These are phyloP conservation scores for Uloborus diversus DNA, from an alignment of 1,140 invertebrate species.

Conservation along the genomic window DNA sequence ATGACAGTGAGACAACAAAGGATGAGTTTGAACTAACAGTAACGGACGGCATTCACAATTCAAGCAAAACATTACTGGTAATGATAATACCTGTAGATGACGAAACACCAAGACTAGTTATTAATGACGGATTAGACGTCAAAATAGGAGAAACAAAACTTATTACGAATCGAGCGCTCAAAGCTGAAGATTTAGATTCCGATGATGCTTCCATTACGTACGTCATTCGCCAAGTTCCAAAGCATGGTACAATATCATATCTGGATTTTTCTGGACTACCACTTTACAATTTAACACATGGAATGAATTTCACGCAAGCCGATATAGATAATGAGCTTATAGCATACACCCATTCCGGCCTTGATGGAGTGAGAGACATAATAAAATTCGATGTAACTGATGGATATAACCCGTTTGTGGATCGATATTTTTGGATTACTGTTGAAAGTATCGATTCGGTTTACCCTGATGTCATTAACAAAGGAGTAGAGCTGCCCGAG, in stretches of 20 bases:
- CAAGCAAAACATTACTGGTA: constrained; percentile 63
- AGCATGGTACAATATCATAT: constrained; percentile 62
- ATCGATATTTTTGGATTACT: constrained; percentile 65
- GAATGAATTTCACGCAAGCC: constrained; percentile 65
- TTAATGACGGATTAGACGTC: constrained; percentile 66
- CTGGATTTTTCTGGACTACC: constrained; percentile 47
- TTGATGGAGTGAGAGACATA: constrained; percentile 64
- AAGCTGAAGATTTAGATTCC: constrained; percentile 66
- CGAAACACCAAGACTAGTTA: constrained; percentile 65
- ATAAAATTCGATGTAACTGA: constrained; percentile 68
- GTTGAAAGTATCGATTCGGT: constrained; percentile 65
- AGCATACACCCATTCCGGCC: constrained; percentile 65
- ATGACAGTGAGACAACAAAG: constrained; percentile 65
- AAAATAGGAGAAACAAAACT: constrained; percentile 62
- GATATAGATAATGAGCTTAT: constrained; percentile 64
- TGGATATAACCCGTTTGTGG: constrained; percentile 65
- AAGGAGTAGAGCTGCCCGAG: constrained; percentile 65
- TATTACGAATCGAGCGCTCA: constrained; percentile 64
- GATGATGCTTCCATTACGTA: constrained; percentile 63
- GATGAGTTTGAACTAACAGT: constrained; percentile 65
- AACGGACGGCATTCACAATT: constrained; percentile 64
- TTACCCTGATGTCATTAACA: constrained; percentile 64
- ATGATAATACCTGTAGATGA: constrained; percentile 66
- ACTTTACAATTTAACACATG: constrained; percentile 63
- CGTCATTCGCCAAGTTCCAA: constrained; percentile 63